Conservation (phyloP, 1,140 invertebrate species). For the Ceratina calcarata region DNA sequence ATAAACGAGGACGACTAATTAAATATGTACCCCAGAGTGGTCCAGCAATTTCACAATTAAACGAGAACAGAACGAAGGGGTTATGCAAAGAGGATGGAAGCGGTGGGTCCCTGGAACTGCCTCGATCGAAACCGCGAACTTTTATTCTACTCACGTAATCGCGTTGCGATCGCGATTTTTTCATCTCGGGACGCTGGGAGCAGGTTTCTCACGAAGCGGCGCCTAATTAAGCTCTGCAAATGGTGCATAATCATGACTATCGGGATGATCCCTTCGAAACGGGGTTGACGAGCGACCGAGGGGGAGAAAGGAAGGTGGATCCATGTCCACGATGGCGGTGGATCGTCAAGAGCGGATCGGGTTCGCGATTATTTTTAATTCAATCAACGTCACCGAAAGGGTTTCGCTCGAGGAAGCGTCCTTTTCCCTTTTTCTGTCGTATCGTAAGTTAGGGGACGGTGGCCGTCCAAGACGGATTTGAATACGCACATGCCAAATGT, state of each 20-base stretch:
- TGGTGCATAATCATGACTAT: conserved; percentile 54
- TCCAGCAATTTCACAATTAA: conserved; percentile 40
- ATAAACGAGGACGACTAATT: conserved; percentile 36
- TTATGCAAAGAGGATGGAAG: conserved; percentile 36
- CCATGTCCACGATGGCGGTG: conserved; percentile 14
- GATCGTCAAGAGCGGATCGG: conserved; percentile 33
- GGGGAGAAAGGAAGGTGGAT: background rate
- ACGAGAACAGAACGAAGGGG: conserved; percentile 21
- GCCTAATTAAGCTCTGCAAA: conserved; percentile 53
- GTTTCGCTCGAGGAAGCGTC: conserved; percentile 29
- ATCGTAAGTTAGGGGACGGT: conserved; percentile 50
- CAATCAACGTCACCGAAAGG: conserved; percentile 56
- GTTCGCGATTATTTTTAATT: conserved; percentile 63
- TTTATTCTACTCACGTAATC: conserved; percentile 50
- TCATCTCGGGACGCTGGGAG: conserved; percentile 13
- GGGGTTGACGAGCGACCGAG: background rate
- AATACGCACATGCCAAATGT: conserved; percentile 75
- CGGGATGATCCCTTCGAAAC: conserved; percentile 23
- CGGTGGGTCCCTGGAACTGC: background rate
- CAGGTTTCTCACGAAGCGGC: conserved; percentile 43
- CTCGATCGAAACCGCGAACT: background rate
- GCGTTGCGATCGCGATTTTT: conserved; percentile 48
- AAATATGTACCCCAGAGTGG: conserved; percentile 22
- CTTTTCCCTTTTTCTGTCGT: conserved; percentile 43
- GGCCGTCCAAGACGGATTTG: conserved; percentile 58